Percentiles rank a stretch among this genome's conserved stretches.
phyloP scores from a whole-genome alignment of 2,797 vertebrate genomes.

The Alectoris magna region DNA sequence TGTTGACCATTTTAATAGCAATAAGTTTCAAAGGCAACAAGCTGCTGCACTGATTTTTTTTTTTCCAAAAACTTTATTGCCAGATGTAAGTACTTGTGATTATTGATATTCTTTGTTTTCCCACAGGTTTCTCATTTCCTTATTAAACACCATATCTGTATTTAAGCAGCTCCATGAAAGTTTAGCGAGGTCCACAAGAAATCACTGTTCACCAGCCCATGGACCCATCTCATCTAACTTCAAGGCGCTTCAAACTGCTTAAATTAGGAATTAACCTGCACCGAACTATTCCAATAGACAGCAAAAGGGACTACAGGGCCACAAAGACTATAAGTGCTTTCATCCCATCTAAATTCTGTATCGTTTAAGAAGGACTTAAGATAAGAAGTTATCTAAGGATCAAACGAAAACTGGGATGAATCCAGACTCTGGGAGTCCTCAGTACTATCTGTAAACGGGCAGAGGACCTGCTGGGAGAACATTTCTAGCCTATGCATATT shows the following conservation, averaged over 20 bases:
- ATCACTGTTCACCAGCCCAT: constrained; percentile 1
- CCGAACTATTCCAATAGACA: neutral
- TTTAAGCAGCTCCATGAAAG: constrained; percentile 30
- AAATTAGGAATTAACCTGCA: neutral
- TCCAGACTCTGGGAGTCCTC: neutral
- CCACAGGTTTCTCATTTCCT: constrained; percentile 49
- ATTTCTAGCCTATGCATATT: neutral
- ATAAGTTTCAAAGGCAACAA: constrained; percentile 78
- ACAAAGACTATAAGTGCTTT: neutral
- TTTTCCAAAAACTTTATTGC: constrained; percentile 60
- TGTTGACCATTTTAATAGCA: constrained; percentile 77
- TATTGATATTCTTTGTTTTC: constrained; percentile 66
- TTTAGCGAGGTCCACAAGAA: constrained; percentile 28
- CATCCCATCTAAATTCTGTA: neutral
- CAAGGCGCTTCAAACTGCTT: neutral
- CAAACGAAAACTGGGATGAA: neutral
- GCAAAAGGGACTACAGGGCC: neutral
- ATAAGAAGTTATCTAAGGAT: neutral
- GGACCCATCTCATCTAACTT: neutral
- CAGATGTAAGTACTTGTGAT: constrained; percentile 74
- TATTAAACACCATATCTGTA: constrained; percentile 68
- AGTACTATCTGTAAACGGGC: neutral
- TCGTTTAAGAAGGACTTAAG: neutral
- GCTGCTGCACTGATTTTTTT: constrained; percentile 66
- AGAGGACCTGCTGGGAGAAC: neutral